A percentile compares a stretch with the other conserved stretches of the same genome.
These are phyloP conservation scores for Halcyon badia DNA, from an alignment of 2,797 vertebrate genomes.

Conservation along the genomic window DNA sequence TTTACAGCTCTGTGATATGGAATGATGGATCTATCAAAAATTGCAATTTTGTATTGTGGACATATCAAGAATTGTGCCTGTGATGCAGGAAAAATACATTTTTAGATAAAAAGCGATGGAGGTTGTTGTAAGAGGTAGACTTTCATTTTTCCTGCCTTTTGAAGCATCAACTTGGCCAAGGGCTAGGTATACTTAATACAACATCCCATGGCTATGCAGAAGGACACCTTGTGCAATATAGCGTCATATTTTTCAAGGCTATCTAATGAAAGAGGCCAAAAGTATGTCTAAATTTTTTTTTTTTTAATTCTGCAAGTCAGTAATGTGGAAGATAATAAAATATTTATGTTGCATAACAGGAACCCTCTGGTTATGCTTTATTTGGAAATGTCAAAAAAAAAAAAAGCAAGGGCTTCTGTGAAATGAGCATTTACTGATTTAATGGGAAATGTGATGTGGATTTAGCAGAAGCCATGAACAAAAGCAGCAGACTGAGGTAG, in stretches of 20 bases:
- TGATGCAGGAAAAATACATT: not conserved
- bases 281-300: not conserved
- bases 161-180: not conserved
- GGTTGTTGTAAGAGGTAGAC: not conserved
- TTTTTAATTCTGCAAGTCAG: not conserved
- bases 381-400: constrained; percentile 47
- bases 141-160: not conserved
- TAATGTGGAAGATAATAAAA: constrained; percentile 53
- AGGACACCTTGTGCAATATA: not conserved
- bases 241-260: not conserved
- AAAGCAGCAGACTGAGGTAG: not conserved
- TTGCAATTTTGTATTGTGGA: not conserved
- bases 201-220: not conserved
- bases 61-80: not conserved
- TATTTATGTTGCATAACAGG: constrained; percentile 54
- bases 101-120: not conserved
- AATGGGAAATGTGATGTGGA: not conserved
- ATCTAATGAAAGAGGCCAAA: not conserved
- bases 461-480: constrained; percentile 13
- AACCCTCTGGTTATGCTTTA: constrained; percentile 55
- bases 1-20: not conserved
- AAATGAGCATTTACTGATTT: constrained; percentile 32
- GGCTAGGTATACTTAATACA: not conserved
- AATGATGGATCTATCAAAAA: not conserved
- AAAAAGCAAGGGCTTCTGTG: constrained; percentile 1